A percentile compares a stretch with the other conserved stretches of the same genome.
Evolutionary conservation across 1,140 invertebrate species (phyloP).

Genomic region (Brachionus sp.): DNA sequence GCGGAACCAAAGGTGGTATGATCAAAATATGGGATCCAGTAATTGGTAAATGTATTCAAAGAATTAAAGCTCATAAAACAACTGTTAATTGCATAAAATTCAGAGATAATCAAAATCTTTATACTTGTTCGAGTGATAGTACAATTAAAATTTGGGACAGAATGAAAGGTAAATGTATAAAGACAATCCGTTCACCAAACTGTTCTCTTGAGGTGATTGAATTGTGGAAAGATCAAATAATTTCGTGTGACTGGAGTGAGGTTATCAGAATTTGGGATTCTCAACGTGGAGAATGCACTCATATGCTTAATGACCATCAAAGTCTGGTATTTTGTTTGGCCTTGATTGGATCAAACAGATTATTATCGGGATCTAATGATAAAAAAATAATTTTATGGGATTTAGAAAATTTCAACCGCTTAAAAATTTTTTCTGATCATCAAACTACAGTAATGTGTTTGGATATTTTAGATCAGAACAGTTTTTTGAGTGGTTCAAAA

Average conservation of each 20-base stretch:
- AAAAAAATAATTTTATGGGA: not conserved
- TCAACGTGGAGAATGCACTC: not conserved
- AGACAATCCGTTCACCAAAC: not conserved
- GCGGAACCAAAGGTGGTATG: not conserved
- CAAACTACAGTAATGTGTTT: not conserved
- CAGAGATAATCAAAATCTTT: not conserved
- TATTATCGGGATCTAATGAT: constrained; percentile 14
- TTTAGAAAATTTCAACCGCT: not conserved
- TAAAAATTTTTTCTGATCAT: not conserved
- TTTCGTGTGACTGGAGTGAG: constrained; percentile 1
- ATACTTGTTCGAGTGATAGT: not conserved
- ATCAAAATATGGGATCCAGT: not conserved
- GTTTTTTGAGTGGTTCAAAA: constrained; percentile 57
- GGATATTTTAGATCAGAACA: constrained; percentile 47
- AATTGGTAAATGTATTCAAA: not conserved
- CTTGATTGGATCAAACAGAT: not conserved
- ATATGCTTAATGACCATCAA: not conserved
- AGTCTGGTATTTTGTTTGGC: not conserved
- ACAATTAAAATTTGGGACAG: constrained; percentile 3
- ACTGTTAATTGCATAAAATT: not conserved
- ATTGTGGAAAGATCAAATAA: not conserved
- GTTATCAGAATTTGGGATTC: not conserved
- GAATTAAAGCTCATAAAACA: not conserved
- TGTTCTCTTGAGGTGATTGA: constrained; percentile 16
- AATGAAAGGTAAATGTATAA: not conserved